phyloP scores from a whole-genome alignment of 2,888 invertebrate genomes.

The Ormyrus rosae region DNA sequence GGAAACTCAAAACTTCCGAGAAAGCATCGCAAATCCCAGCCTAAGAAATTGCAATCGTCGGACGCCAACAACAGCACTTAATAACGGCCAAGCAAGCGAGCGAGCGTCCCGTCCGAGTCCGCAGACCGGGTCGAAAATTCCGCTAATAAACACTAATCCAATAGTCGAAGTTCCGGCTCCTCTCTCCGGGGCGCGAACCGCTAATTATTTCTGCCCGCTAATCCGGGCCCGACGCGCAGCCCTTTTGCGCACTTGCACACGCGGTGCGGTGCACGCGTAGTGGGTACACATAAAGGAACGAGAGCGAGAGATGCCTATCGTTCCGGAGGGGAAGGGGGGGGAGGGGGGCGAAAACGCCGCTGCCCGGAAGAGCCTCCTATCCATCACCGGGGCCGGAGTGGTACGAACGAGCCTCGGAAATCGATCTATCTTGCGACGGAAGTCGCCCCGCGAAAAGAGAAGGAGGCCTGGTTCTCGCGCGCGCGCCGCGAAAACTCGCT shows the following conservation, averaged over 20 bases:
- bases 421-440: conserved; percentile 67
- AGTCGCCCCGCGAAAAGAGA: conserved; percentile 7
- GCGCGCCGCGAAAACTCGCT: too few relatives aligned
- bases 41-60: too few relatives aligned
- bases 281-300: neutral
- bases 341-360: conserved; percentile 58
- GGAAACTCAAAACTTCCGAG: too few relatives aligned
- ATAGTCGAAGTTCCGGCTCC: neutral
- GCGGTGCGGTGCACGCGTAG: neutral
- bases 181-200: neutral
- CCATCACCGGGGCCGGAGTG: conserved; percentile 11
- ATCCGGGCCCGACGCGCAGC: neutral
- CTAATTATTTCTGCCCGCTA: conserved; percentile 17
- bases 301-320: conserved; percentile 24
- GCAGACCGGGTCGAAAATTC: neutral
- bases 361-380: conserved; percentile 30
- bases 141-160: conserved; percentile 20
- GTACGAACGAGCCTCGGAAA: conserved; percentile 65
- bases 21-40: too few relatives aligned
- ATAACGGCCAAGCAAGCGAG: too few relatives aligned
- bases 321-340: conserved; percentile 1
- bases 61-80: too few relatives aligned
- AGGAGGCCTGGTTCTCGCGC: neutral
- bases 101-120: too few relatives aligned
- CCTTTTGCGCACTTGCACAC: too few relatives aligned